Base-by-base conservation (phyloP, 2,797 vertebrate genomes). In the Urosaurus nigricauda region DNA sequence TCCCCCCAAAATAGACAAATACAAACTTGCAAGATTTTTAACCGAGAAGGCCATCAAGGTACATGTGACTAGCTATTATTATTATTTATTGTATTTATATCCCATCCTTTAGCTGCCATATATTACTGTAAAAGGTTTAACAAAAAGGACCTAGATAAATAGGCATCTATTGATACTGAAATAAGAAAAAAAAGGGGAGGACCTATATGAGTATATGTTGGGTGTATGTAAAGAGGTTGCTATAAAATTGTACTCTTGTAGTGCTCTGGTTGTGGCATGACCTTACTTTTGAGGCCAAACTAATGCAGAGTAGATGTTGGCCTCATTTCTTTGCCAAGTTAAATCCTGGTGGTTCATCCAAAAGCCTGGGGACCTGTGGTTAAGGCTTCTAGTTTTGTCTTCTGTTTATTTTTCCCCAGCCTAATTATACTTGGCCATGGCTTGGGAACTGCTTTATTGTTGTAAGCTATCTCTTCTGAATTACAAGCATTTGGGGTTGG, bases 41-140 rank as follows among this genome's bases (percentile, higher is more conserved):
- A 91, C 95, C 0, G 94, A 96, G 56, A 95, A 93, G 75, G 94
- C 94, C 6, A 70, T 96, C 93, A 95, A 91, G 93, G 95, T 95
- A 94, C 79, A 60, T 78, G 17, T 65, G 63, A 83, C 65, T 75
- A 73, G 35, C 43, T 40, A 24, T 29, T 74, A 19, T 17, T 71
- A 71, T n/a, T 32, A 17, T 37, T 85, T 26, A 29, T 73, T 79
- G 13, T 40, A 80, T 63, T 79, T 51, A 19, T 79, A 9, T 24
- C 75, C 16, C 29, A 56, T 9, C 2, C 7, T 40, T 71, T 79
- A 40, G 13, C 26, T 12, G n/a, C n/a, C 56, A 53, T 43, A 37
- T 51, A 79, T 14, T 4, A n/a, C 35, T 65, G 51, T 16, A 82
- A 82, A 77, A 32, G 26, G 1, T 51, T 53, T 40, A 65, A 70